Evolutionary conservation across 2,888 invertebrate species (phyloP).

Genomic region (Stenodema calcarata): DNA sequence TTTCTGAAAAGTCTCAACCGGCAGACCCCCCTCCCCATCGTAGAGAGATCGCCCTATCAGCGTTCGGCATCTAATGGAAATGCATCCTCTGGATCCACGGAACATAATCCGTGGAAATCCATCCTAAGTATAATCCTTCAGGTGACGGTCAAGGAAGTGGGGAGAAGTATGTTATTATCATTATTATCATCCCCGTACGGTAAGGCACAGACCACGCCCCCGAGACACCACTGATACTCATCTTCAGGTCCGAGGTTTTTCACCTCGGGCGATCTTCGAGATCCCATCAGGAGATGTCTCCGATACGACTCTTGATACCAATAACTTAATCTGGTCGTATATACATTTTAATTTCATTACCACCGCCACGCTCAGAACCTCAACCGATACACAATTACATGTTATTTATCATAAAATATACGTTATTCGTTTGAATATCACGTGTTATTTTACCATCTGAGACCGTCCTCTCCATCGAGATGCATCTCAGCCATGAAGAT

Average conservation of each 20-base stretch:
- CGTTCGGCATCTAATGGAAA: constrained; percentile 24
- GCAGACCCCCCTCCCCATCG: neutral
- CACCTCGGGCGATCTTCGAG: neutral
- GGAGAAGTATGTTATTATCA: neutral
- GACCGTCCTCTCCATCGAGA: neutral
- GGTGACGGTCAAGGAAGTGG: neutral
- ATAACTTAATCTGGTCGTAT: neutral
- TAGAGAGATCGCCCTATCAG: neutral
- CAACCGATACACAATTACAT: neutral
- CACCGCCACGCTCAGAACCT: neutral
- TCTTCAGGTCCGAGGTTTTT: neutral
- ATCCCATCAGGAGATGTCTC: neutral
- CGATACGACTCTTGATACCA: neutral
- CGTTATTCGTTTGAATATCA: neutral
- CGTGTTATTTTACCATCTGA: neutral
- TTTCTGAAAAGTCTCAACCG: neutral
- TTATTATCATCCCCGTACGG: neutral
- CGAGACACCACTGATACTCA: neutral
- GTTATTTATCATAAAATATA: neutral
- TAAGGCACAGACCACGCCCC: neutral
- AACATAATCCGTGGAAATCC: neutral
- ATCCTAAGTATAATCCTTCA: neutral
- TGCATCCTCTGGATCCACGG: neutral
- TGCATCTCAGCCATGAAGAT: no score
- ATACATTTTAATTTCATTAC: neutral